Conservation (phyloP, 2,888 invertebrate species). For the Ceramica pisi region DNA sequence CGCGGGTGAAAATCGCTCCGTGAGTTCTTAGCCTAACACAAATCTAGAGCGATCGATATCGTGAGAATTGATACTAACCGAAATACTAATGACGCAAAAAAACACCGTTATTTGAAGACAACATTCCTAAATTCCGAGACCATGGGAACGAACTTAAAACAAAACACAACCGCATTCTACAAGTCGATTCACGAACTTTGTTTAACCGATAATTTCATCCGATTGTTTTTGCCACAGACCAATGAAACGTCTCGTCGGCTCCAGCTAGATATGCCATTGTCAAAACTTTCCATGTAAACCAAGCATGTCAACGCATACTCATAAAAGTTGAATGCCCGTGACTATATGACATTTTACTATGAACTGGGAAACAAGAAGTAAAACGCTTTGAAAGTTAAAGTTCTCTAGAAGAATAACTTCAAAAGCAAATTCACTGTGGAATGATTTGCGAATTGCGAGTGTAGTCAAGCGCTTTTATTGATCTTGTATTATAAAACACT, state of each 20-base stretch:
- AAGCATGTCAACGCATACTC: background rate
- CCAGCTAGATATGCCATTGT: background rate
- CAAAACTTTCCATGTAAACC: background rate
- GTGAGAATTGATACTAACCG: slow-evolving; percentile 33
- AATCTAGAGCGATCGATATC: slow-evolving; percentile 22
- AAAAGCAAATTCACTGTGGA: too few species aligned
- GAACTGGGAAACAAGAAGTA: too few species aligned
- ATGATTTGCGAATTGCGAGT: too few species aligned
- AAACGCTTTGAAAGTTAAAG: too few species aligned
- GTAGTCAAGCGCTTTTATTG: too few species aligned
- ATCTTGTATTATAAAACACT: too few species aligned
- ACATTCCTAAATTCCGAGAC: slow-evolving; percentile 39
- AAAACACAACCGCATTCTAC: slow-evolving; percentile 30
- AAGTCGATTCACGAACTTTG: slow-evolving; percentile 5
- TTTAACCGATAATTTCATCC: background rate
- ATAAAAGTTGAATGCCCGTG: background rate
- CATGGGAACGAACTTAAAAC: slow-evolving; percentile 44
- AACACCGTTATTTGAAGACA: slow-evolving; percentile 20
- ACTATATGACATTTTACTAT: background rate
- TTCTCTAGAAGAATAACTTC: too few species aligned
- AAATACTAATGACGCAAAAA: slow-evolving; percentile 40
- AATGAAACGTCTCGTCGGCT: background rate
- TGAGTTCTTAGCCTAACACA: too few species aligned
- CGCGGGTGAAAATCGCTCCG: too few species aligned
- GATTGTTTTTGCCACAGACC: slow-evolving; percentile 23